Base-by-base conservation (phyloP, 2,113 vertebrate species). In the Etheostoma cragini region DNA sequence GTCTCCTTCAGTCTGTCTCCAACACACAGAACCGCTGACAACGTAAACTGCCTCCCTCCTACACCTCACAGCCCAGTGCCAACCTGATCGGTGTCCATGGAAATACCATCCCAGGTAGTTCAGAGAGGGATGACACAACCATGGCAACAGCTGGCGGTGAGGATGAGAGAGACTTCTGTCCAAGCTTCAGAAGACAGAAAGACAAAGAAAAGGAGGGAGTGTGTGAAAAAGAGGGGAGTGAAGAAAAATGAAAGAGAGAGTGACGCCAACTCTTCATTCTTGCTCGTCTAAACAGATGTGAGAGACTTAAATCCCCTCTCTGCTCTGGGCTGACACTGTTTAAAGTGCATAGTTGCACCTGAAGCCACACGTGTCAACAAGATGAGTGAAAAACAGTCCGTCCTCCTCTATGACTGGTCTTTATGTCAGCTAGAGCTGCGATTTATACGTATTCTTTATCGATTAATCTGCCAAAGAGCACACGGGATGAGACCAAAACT, bases 101-200 rank as follows among this genome's bases (percentile, higher is more conserved):
- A 93, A 78, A 87, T 77, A 85, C 58, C 75, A 69, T 72, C 62
- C n/a, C 84, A 81, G 90, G 81, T 89, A 80, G 70, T 80, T 87
- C 21, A 13, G 42, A 61, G 75, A 54, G 82, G 49, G 3, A 75
- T 49, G 87, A 90, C 86, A 83, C 78, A 71, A 76, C 89, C 91
- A 91, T 89, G 90, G 91, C 90, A 93, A 92, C 92, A 50, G 84
- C 85, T 91, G 86, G 80, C 84, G 84, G 88, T 13, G 53, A 82
- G 72, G 70, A 92, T 81, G 79, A 85, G 81, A 84, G 60, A 71
- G 64, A 72, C 79, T 74, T 73, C 61, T 83, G 89, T 90, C 84
- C 74, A 87, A 73, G 38, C 75, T 85, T 79, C 66, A 75, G 22
- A 62, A 81, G 75, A 86, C 71, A 11, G 50, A 42, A 22, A 50